Percentiles rank a stretch among this genome's conserved stretches.
Evolutionary conservation across 1,140 invertebrate genomes (phyloP).

Genomic region (Rhysida immarginata): DNA sequence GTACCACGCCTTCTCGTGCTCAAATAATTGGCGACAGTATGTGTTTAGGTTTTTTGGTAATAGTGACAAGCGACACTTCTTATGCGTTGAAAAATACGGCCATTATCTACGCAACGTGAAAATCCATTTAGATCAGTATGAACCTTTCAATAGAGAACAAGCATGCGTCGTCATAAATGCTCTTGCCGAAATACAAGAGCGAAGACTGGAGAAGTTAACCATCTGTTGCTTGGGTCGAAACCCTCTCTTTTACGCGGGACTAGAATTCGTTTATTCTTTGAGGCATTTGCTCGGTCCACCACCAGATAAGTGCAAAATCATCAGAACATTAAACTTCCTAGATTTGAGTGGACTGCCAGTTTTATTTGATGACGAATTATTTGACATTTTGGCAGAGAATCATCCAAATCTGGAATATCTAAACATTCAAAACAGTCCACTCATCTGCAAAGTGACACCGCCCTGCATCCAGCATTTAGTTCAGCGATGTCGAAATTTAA

Average conservation of each 20-base stretch:
- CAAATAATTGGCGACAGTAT: background rate
- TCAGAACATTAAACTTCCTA: background rate
- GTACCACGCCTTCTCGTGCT: background rate
- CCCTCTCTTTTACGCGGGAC: constrained; percentile 1
- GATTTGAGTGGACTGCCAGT: constrained; percentile 4
- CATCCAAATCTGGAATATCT: background rate
- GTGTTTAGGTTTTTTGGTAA: background rate
- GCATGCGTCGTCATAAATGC: background rate
- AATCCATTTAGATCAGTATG: constrained; percentile 2
- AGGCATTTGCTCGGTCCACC: background rate
- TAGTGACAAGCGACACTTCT: background rate
- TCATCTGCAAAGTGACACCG: background rate
- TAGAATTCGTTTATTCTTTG: background rate
- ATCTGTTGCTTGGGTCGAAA: background rate
- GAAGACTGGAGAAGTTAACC: background rate
- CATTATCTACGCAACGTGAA: background rate
- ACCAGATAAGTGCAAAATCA: background rate
- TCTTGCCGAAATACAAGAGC: background rate
- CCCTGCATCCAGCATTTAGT: background rate
- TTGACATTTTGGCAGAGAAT: background rate
- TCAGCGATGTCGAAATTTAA: background rate
- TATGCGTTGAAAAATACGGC: background rate
- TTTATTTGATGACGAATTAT: background rate
- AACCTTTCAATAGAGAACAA: background rate
- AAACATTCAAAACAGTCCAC: background rate